These are phyloP conservation scores for Popillia japonica DNA, from an alignment of 1,140 invertebrate genomes.

Conservation along the genomic window DNA sequence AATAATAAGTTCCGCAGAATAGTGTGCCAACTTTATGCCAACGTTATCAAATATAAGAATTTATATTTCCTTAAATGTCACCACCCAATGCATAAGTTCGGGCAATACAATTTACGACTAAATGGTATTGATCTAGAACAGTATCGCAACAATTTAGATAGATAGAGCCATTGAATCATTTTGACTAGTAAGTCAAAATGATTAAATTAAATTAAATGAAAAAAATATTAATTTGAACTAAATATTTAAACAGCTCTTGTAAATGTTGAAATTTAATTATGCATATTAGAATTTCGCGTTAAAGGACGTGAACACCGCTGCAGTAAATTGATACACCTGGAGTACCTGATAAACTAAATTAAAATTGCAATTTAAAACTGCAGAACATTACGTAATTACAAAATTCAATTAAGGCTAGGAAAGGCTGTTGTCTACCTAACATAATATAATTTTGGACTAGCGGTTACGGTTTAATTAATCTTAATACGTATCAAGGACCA, in stretches of 20 bases:
- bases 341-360: slow-evolving; percentile 5
- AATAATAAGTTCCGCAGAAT: too few relatives aligned
- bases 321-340: not conserved
- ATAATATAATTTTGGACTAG: not conserved
- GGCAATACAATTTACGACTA: too few relatives aligned
- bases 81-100: too few relatives aligned
- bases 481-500: not conserved
- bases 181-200: too few relatives aligned
- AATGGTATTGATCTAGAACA: too few relatives aligned
- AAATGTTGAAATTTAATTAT: not conserved
- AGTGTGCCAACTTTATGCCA: too few relatives aligned
- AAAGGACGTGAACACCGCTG: not conserved
- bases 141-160: too few relatives aligned
- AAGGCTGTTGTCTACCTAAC: not conserved
- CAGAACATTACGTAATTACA: not conserved
- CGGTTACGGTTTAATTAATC: not conserved
- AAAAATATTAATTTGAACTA: too few relatives aligned
- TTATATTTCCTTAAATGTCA: too few relatives aligned
- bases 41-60: too few relatives aligned
- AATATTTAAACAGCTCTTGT: not conserved
- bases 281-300: not conserved
- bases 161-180: too few relatives aligned
- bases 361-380: not conserved
- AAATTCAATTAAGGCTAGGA: not conserved
- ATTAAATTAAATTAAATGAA: too few relatives aligned